Evolutionary conservation across 2,888 invertebrate species (phyloP).

Genomic region (Dryomyza anilis): DNA sequence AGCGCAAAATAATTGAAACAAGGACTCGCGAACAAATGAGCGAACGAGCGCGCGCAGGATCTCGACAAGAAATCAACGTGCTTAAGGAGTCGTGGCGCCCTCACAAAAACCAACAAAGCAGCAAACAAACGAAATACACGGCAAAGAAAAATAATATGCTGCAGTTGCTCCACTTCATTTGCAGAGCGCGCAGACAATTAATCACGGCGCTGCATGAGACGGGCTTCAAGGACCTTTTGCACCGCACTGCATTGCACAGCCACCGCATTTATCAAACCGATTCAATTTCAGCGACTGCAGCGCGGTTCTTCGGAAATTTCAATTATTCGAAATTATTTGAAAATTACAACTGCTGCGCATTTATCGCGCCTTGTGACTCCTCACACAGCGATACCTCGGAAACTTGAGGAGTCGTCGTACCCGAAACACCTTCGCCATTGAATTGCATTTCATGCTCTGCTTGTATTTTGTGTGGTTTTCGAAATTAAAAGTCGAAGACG

Average conservation of each 20-base stretch:
- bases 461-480: neutral
- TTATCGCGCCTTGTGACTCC: neutral
- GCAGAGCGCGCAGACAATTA: slow-evolving; percentile 18
- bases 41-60: neutral
- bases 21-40: neutral
- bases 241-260: neutral
- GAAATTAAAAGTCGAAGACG: too few species aligned
- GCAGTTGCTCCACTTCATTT: slow-evolving; percentile 14
- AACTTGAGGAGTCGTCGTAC: neutral
- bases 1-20: slow-evolving; percentile 22
- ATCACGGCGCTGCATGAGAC: slow-evolving; percentile 2
- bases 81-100: neutral
- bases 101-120: neutral
- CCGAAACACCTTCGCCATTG: neutral
- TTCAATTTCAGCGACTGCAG: neutral
- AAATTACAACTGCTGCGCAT: neutral
- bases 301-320: slow-evolving; percentile 7
- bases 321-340: slow-evolving; percentile 15
- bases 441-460: slow-evolving; percentile 11
- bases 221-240: neutral
- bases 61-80: neutral
- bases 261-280: neutral
- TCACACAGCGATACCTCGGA: neutral
- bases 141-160: neutral
- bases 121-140: too few species aligned